A percentile compares a stretch with the other conserved stretches of the same genome.
Evolutionary conservation across 2,113 vertebrate species (phyloP).

Genomic region (Bombycilla garrulus): DNA sequence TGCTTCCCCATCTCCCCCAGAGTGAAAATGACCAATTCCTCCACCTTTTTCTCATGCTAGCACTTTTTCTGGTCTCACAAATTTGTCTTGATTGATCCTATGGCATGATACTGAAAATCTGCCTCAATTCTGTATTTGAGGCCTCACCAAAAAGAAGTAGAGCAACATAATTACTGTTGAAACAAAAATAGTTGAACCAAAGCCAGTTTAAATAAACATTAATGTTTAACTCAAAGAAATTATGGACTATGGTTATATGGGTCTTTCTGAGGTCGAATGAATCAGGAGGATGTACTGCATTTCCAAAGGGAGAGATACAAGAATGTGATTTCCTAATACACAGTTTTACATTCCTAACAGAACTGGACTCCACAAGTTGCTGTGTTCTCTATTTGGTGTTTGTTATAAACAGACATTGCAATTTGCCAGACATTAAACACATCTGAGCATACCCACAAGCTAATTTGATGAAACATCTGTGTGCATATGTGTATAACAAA

Average conservation of each 20-base stretch:
- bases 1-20: background rate
- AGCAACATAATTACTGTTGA: background rate
- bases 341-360: background rate
- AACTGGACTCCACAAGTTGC: conserved; percentile 4
- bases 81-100: background rate
- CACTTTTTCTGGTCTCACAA: background rate
- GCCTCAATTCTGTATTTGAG: background rate
- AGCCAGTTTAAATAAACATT: background rate
- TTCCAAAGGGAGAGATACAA: background rate
- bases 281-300: background rate
- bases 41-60: background rate
- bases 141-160: background rate
- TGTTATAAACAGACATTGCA: background rate
- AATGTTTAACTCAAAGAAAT: background rate
- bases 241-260: background rate
- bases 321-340: background rate
- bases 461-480: conserved; percentile 26
- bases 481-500: background rate
- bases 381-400: background rate
- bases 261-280: conserved; percentile 5
- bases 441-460: background rate
- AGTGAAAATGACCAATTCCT: background rate
- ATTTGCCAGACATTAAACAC: conserved; percentile 1
- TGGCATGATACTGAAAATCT: background rate
- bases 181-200: background rate